Conservation (phyloP, 1,140 invertebrate species). For the Druon quercuslanigerum region DNA sequence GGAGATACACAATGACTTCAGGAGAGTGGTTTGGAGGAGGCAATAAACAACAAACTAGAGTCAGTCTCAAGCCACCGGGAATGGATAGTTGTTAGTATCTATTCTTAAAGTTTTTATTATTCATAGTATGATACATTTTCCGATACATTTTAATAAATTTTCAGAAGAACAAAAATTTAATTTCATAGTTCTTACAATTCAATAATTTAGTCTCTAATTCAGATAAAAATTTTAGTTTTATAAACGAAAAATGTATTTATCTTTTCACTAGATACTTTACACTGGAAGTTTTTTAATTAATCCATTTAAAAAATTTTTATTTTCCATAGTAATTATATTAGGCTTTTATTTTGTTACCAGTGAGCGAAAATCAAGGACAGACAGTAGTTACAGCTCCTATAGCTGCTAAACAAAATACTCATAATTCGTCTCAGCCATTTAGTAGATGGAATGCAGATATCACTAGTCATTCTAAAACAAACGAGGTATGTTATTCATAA, state of each 20-base stretch:
- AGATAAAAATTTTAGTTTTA: too few relatives aligned
- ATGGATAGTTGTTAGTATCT: conserved; percentile 88
- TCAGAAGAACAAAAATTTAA: too few relatives aligned
- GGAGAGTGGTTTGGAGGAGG: conserved; percentile 86
- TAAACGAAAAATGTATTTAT: too few relatives aligned
- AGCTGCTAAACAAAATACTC: conserved; percentile 64
- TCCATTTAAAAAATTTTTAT: conserved; percentile 28
- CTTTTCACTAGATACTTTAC: too few relatives aligned
- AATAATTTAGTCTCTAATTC: too few relatives aligned
- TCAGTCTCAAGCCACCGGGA: conserved; percentile 89
- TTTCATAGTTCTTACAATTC: too few relatives aligned
- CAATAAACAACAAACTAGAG: conserved; percentile 79
- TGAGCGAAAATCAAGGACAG: conserved; percentile 77
- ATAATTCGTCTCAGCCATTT: conserved; percentile 67
- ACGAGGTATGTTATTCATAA: conserved; percentile 12
- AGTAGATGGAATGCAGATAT: conserved; percentile 77
- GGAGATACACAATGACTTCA: conserved; percentile 85
- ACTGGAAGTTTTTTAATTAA: background rate
- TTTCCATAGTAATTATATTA: conserved; percentile 43
- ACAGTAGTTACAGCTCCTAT: conserved; percentile 63
- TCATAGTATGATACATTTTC: conserved; percentile 22
- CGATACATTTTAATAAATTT: background rate
- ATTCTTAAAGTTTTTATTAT: conserved; percentile 28
- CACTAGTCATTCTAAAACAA: conserved; percentile 34
- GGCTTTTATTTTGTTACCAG: conserved; percentile 62